Conservation (phyloP, 2,797 vertebrate genomes). For the Erithacus rubecula region DNA sequence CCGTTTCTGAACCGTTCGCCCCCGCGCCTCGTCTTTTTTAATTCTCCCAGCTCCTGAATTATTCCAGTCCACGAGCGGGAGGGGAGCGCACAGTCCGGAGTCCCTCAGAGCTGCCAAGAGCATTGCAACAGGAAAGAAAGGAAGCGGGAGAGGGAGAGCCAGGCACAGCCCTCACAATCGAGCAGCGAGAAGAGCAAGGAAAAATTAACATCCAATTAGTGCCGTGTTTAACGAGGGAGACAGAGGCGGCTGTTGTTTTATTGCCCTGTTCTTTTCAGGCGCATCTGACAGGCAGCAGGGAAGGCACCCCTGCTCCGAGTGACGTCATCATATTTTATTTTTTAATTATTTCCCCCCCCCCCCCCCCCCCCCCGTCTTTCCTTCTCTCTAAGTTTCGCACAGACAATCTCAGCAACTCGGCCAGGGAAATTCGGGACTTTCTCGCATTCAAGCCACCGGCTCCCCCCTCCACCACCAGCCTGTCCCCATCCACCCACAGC, state of each 20-base stretch:
- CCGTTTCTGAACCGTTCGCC: slow-evolving; percentile 21
- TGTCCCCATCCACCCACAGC: background rate
- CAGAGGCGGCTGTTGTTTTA: slow-evolving; percentile 73
- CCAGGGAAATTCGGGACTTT: slow-evolving; percentile 7
- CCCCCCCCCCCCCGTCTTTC: background rate
- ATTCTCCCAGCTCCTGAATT: slow-evolving; percentile 67
- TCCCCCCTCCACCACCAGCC: background rate
- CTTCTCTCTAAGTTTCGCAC: slow-evolving; percentile 41
- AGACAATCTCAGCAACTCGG: background rate
- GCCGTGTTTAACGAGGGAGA: slow-evolving; percentile 71
- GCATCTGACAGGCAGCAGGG: slow-evolving; percentile 70
- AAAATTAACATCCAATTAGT: slow-evolving; percentile 76
- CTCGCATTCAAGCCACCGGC: background rate
- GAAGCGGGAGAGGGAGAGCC: slow-evolving; percentile 26
- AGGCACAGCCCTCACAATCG: slow-evolving; percentile 59
- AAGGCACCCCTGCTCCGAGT: slow-evolving; percentile 68
- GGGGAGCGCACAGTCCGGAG: slow-evolving; percentile 53
- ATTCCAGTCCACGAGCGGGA: slow-evolving; percentile 63
- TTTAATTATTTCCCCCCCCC: background rate
- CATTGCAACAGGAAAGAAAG: slow-evolving; percentile 56
- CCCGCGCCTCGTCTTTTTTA: slow-evolving; percentile 38
- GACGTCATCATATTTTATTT: slow-evolving; percentile 66
- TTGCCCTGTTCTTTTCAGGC: slow-evolving; percentile 72
- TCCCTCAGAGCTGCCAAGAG: slow-evolving; percentile 64
- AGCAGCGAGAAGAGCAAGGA: slow-evolving; percentile 73